Percentiles rank a stretch among this genome's conserved stretches.
Conservation (phyloP, 2,113 vertebrate species). For the Osmerus eperlanus region DNA sequence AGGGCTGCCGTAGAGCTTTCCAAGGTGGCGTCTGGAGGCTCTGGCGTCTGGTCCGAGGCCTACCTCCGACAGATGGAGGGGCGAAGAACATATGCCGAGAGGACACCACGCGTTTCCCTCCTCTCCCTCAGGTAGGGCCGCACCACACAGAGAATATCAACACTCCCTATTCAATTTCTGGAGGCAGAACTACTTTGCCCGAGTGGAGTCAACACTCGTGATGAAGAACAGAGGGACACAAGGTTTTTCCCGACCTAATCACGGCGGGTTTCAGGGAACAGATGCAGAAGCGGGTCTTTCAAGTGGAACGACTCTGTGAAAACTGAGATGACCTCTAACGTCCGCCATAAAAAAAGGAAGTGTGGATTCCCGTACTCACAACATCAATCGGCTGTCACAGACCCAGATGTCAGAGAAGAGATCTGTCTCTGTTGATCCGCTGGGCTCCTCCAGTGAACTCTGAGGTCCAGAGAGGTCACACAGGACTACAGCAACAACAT, state of each 20-base stretch:
- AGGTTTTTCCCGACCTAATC: not conserved
- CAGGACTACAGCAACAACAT: no score
- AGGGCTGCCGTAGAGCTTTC: conserved; percentile 21
- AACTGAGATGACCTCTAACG: not conserved
- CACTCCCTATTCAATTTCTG: conserved; percentile 67
- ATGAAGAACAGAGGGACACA: conserved; percentile 47
- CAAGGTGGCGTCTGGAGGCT: conserved; percentile 25
- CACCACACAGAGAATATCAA: conserved; percentile 65
- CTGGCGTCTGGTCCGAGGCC: conserved; percentile 42
- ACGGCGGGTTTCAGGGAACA: not conserved
- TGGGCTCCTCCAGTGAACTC: no score
- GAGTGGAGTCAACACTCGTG: conserved; percentile 62
- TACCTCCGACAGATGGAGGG: conserved; percentile 58
- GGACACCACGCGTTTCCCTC: conserved; percentile 54
- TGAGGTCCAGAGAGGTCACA: no score
- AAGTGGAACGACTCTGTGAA: not conserved
- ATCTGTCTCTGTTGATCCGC: no score
- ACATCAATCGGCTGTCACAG: no score
- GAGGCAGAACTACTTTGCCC: conserved; percentile 57
- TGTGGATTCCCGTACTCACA: no score
- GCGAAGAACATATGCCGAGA: conserved; percentile 62
- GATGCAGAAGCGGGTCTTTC: not conserved
- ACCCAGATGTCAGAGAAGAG: no score
- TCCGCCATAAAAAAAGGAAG: no score
- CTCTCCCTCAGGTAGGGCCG: conserved; percentile 41